These are phyloP conservation scores for Drosophila dives DNA, from an alignment of 2,888 invertebrate genomes.

Conservation along the genomic window DNA sequence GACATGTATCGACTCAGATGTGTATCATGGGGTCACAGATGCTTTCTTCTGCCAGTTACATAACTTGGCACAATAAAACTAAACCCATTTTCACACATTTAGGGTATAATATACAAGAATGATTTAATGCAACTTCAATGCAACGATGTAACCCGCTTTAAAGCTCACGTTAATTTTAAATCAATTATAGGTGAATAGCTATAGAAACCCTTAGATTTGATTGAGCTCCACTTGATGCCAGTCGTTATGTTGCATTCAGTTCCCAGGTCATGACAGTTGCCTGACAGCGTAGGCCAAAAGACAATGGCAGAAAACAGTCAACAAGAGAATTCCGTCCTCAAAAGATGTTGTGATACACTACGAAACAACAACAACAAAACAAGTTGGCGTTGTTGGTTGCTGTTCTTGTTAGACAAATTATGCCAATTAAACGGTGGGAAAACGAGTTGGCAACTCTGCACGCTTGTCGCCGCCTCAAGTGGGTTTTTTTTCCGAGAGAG, in stretches of 20 bases:
- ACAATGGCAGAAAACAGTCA: conserved; percentile 30
- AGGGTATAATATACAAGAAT: not conserved
- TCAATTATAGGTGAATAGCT: conserved; percentile 31
- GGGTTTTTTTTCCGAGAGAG: conserved; percentile 43
- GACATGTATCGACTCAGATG: not conserved
- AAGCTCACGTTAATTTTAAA: not conserved
- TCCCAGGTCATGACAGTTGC: conserved; percentile 30
- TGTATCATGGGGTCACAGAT: not conserved
- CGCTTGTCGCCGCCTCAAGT: conserved; percentile 54
- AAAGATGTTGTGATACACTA: conserved; percentile 51
- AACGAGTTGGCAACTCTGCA: conserved; percentile 74
- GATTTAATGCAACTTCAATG: not conserved
- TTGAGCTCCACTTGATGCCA: conserved; percentile 8
- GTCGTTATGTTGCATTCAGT: conserved; percentile 21
- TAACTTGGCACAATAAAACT: not conserved
- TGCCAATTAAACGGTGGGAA: conserved; percentile 80
- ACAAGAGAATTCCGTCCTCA: conserved; percentile 46
- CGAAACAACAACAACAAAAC: conserved; percentile 41
- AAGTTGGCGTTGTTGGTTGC: conserved; percentile 47
- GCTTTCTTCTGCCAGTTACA: not conserved
- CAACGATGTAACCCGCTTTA: not conserved
- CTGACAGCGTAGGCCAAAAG: conserved; percentile 59
- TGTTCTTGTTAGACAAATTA: conserved; percentile 79
- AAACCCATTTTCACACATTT: not conserved
- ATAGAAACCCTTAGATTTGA: conserved; percentile 30